Evolutionary conservation across 1,140 invertebrate species (phyloP), one percentile per base, ranked within the genome.

Genomic region (Euwallacea fornicatus): DNA sequence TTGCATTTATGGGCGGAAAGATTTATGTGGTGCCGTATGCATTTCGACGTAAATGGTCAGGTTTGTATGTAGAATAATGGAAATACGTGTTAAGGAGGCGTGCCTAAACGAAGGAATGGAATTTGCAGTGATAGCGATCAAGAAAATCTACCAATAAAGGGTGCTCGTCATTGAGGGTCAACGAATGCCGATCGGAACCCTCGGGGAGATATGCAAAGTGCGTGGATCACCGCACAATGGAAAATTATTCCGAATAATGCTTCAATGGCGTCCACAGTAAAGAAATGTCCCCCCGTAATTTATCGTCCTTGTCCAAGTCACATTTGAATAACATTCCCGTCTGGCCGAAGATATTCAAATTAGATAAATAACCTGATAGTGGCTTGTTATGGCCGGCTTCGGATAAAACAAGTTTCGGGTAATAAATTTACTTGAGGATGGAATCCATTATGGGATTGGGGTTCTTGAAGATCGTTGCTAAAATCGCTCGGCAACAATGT

Each of bases 271-370:
- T 65, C 62, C 62, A 71, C 62, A 65, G 65, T 71, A 71, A 71
- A 71, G 62, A 54, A 71, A 71, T 33, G 59, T 66, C 44, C 44
- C 42, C 42, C 54, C 15, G 42, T 59, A 71, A 71, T 71, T 71
- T 71, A 71, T 65, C 13, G 43, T 33, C 61, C n/a, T 65, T 65
- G 62, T 64, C 21, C 63, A 42, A 55, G 54, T 15, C 42, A 59
- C 54, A 71, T 71, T 71, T 64, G 56, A 71, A 71, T 71, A 71
- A 64, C 69, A 71, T 71, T 64, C 54, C 55, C 56, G 69, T 71
- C 61, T 71, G 61, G 62, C 43, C 42, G 62, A 47, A 43, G 63
- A 65, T 71, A 71, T 71, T 71, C 54, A 71, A 71, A 71, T 71
- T 65, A 71, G 61, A 60, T 65, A 59, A 13, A 56, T 43, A 54